Evolutionary conservation across 2,113 vertebrate species (phyloP).

Genomic region (Notechis scutatus): DNA sequence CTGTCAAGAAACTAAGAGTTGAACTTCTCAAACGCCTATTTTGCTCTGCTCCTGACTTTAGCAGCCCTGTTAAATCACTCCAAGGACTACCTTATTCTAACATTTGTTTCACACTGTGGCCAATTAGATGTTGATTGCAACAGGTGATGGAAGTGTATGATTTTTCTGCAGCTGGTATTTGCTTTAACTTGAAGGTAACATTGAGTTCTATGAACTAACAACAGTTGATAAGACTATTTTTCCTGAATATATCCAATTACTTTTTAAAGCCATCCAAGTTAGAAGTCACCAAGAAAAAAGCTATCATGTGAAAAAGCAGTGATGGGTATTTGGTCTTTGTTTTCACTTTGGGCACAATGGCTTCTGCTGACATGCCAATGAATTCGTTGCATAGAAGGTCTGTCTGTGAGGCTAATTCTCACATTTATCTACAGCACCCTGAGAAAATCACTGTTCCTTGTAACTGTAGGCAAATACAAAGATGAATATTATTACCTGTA

Average conservation of each 20-base stretch:
- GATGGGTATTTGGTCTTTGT: background rate
- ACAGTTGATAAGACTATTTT: background rate
- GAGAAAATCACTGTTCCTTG: background rate
- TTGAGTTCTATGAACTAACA: background rate
- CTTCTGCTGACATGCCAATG: background rate
- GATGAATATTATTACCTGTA: conserved; percentile 1
- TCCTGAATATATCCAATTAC: background rate
- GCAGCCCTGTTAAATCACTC: background rate
- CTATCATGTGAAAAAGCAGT: background rate
- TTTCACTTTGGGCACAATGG: background rate
- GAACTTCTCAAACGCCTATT: background rate
- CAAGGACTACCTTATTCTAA: background rate
- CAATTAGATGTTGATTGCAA: background rate
- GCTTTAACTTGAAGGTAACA: background rate
- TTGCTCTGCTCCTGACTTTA: background rate
- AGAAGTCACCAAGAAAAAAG: background rate
- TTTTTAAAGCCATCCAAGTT: background rate
- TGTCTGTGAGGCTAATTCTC: background rate
- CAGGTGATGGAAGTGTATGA: background rate
- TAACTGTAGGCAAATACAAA: background rate
- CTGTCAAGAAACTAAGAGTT: background rate
- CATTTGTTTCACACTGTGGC: background rate
- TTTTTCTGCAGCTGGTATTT: background rate
- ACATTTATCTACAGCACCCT: background rate
- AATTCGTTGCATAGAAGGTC: background rate